phyloP scores from a whole-genome alignment of 92 coral and sea anemone genomes.

The Porites rus region DNA sequence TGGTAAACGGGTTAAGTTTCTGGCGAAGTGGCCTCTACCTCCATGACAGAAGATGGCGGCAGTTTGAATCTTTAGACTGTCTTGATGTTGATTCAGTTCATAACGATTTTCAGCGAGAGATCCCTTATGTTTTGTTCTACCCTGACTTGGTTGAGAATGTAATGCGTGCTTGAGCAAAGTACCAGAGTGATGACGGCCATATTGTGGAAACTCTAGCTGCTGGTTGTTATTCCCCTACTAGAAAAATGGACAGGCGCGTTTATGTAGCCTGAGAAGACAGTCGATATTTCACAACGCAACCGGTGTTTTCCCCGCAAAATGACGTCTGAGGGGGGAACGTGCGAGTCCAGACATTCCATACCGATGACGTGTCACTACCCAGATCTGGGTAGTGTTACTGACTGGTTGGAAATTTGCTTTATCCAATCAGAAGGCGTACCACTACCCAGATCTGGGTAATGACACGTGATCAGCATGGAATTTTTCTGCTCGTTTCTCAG shows the following conservation, averaged over 20 bases:
- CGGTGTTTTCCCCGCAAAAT: neutral
- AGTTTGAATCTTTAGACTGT: slow-evolving; percentile 71
- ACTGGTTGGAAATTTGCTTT: no score
- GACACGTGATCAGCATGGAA: no score
- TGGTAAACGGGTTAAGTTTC: slow-evolving; percentile 71
- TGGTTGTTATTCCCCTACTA: slow-evolving; percentile 54
- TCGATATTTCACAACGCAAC: neutral
- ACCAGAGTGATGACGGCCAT: slow-evolving; percentile 56
- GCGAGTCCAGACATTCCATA: no score
- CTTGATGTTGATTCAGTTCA: slow-evolving; percentile 72
- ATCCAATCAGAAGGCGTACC: no score
- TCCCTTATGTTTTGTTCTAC: slow-evolving; percentile 66
- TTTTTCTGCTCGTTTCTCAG: no score
- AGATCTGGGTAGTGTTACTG: no score
- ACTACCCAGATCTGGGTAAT: no score
- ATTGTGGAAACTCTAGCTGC: slow-evolving; percentile 52
- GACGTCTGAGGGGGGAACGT: no score
- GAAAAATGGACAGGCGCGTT: slow-evolving; percentile 43
- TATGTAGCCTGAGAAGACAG: no score
- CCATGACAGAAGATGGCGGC: slow-evolving; percentile 69
- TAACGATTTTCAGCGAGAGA: slow-evolving; percentile 71
- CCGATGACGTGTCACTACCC: no score
- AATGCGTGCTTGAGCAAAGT: slow-evolving; percentile 67
- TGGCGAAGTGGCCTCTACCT: slow-evolving; percentile 74
- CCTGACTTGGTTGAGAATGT: slow-evolving; percentile 74